phyloP scores from a whole-genome alignment of 2,888 invertebrate species.

The Tachina fera region DNA sequence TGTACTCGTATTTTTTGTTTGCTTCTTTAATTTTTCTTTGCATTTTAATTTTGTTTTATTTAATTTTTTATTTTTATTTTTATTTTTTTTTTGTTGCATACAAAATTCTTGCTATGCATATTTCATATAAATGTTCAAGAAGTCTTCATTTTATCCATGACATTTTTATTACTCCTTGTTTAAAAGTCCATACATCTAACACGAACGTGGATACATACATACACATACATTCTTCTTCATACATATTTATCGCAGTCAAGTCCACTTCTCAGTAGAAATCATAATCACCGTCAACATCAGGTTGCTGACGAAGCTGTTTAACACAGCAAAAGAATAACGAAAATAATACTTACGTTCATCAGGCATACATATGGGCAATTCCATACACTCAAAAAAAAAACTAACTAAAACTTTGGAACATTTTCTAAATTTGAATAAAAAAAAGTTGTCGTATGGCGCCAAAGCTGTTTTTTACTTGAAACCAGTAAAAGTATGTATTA shows the following conservation, averaged over 20 bases:
- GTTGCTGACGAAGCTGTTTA: conserved; percentile 50
- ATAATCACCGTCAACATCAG: conserved; percentile 5
- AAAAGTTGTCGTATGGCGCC: too few species aligned
- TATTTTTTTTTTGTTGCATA: conserved; percentile 37
- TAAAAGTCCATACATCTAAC: conserved; percentile 7
- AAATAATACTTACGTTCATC: conserved; percentile 40
- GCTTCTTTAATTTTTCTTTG: background rate
- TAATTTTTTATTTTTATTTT: background rate
- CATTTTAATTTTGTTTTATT: conserved; percentile 46
- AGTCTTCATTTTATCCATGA: conserved; percentile 65
- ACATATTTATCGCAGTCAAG: conserved; percentile 41
- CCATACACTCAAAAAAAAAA: too few species aligned
- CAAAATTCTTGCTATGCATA: conserved; percentile 45
- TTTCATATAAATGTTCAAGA: conserved; percentile 47
- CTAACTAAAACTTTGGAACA: too few species aligned
- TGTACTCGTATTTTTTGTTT: background rate
- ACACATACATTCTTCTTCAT: too few species aligned
- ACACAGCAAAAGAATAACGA: background rate
- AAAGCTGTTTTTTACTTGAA: too few species aligned
- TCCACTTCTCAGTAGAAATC: background rate
- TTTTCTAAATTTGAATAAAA: too few species aligned
- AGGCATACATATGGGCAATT: conserved; percentile 29
- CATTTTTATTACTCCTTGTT: conserved; percentile 66
- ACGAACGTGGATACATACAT: background rate
- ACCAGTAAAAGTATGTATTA: too few species aligned